phyloP scores from a whole-genome alignment of 2,888 invertebrate species.

The Epirrita christyi region DNA sequence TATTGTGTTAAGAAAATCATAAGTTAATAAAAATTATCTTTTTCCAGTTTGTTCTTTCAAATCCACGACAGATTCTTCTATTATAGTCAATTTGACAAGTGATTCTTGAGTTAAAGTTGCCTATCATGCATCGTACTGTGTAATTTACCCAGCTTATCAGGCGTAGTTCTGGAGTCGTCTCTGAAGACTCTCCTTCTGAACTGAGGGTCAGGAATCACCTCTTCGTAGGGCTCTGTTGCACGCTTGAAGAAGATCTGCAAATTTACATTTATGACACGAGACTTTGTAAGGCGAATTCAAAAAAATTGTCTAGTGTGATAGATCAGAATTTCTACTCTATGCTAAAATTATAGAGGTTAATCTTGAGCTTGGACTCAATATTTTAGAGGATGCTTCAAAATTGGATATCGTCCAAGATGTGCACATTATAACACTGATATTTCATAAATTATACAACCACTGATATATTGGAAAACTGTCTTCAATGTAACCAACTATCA shows the following conservation, averaged over 20 bases:
- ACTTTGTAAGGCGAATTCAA: background rate
- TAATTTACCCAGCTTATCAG: conserved; percentile 79
- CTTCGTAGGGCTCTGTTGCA: conserved; percentile 76
- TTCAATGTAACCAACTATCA: no score
- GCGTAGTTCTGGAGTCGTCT: conserved; percentile 77
- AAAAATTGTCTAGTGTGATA: background rate
- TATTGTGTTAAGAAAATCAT: no score
- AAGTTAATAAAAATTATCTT: no score
- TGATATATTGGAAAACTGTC: no score
- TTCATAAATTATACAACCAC: no score
- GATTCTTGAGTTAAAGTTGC: background rate
- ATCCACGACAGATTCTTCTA: background rate
- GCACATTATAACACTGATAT: no score
- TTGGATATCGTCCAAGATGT: no score
- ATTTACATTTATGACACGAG: background rate
- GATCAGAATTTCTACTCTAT: no score
- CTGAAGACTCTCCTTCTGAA: conserved; percentile 87
- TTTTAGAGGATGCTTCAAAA: no score
- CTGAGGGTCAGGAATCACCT: conserved; percentile 86
- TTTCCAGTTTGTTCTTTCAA: background rate
- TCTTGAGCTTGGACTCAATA: no score
- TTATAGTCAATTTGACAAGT: background rate
- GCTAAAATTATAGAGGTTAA: no score
- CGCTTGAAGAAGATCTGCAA: conserved; percentile 74
- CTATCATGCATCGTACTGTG: background rate